A percentile compares a stretch with the other conserved stretches of the same genome.
Evolutionary conservation across 2,888 invertebrate genomes (phyloP).

Genomic region (Cryptus viduatorius): DNA sequence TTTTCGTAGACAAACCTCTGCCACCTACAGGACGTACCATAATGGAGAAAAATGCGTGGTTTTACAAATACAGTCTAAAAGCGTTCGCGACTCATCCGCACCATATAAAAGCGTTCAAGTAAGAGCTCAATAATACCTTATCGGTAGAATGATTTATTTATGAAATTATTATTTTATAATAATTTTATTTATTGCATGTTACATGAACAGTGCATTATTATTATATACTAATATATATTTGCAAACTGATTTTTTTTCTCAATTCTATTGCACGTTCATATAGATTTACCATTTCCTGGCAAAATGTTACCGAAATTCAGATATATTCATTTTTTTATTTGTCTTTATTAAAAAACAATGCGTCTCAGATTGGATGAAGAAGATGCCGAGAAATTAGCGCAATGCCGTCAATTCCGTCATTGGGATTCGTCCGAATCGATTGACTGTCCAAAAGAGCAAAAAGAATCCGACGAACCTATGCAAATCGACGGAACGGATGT

Average conservation of each 20-base stretch:
- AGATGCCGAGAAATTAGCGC: background rate
- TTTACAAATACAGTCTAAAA: conserved; percentile 77
- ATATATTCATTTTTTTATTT: background rate
- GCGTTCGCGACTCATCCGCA: conserved; percentile 58
- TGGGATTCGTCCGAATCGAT: conserved; percentile 6
- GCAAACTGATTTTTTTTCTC: background rate
- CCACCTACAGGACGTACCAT: conserved; percentile 73
- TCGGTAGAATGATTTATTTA: background rate
- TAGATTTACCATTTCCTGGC: too few relatives aligned
- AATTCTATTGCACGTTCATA: too few relatives aligned
- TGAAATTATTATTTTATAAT: too few relatives aligned
- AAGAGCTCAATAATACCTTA: conserved; percentile 17
- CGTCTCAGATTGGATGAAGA: conserved; percentile 45
- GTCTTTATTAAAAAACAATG: background rate
- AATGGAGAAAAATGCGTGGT: conserved; percentile 77
- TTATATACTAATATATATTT: background rate
- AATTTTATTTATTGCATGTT: too few relatives aligned
- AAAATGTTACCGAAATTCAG: background rate
- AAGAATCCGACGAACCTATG: background rate
- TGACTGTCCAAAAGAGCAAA: background rate
- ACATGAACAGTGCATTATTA: background rate
- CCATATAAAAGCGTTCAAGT: conserved; percentile 50
- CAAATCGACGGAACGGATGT: conserved; percentile 9
- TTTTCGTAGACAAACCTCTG: conserved; percentile 79
- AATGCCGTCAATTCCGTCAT: background rate